A percentile compares a stretch with the other conserved stretches of the same genome.
These are phyloP conservation scores for Eulimnadia texana DNA, from an alignment of 1,140 invertebrate genomes.

Conservation along the genomic window DNA sequence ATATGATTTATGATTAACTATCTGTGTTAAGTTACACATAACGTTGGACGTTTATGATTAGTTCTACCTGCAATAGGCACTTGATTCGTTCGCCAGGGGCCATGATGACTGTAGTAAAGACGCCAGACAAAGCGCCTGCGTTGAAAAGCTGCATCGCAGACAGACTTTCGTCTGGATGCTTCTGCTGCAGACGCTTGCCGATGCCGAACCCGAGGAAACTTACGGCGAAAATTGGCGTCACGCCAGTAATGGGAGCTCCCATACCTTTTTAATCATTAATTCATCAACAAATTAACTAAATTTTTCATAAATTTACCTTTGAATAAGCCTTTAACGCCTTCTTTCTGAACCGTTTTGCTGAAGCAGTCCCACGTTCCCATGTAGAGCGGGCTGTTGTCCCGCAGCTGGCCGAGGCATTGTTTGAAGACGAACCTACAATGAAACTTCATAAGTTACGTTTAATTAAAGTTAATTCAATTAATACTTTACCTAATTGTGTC, in stretches of 20 bases:
- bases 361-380: constrained; percentile 85
- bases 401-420: constrained; percentile 73
- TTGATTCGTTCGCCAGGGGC: constrained; percentile 96
- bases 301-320: too few species aligned
- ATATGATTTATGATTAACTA: too few species aligned
- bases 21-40: too few species aligned
- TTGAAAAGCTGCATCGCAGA: constrained; percentile 61
- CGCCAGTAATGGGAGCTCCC: constrained; percentile 51
- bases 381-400: too few species aligned
- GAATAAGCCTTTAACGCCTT: constrained; percentile 70
- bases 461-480: constrained; percentile 14
- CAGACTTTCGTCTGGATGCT: constrained; percentile 45
- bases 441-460: too few species aligned
- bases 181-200: constrained; percentile 59
- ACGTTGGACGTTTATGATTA: background rate
- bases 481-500: constrained; percentile 50
- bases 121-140: constrained; percentile 76
- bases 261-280: constrained; percentile 44
- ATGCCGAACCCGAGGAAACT: constrained; percentile 94
- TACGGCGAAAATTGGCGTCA: constrained; percentile 82
- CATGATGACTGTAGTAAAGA: constrained; percentile 54
- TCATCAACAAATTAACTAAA: too few species aligned
- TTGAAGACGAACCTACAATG: constrained; percentile 60
- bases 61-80: constrained; percentile 70
- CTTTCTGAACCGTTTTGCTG: constrained; percentile 74